phyloP scores from a whole-genome alignment of 1,140 invertebrate species.

The Drosophila sechellia region DNA sequence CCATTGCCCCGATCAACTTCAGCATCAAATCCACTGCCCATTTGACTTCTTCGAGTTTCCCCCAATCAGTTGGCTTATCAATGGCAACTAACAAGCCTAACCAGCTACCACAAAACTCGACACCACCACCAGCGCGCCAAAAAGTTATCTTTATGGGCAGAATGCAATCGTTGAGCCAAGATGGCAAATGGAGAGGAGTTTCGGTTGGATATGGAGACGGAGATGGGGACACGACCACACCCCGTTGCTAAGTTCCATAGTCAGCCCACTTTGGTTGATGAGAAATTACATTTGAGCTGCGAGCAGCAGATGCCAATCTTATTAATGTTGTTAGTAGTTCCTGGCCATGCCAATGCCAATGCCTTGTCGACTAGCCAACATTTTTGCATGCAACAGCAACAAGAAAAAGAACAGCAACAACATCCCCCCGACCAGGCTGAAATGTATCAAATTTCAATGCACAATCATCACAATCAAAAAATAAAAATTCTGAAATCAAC shows the following conservation, averaged over 20 bases:
- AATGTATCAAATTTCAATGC: slow-evolving; percentile 83
- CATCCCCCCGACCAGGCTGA: slow-evolving; percentile 41
- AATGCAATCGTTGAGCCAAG: slow-evolving; percentile 48
- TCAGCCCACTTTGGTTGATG: slow-evolving; percentile 78
- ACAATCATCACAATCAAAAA: slow-evolving; percentile 83
- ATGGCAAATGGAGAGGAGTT: slow-evolving; percentile 26
- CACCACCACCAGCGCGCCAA: slow-evolving; percentile 42
- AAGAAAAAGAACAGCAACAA: slow-evolving; percentile 30
- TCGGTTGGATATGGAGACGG: background rate
- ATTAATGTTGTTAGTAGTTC: slow-evolving; percentile 78
- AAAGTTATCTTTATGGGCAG: slow-evolving; percentile 68
- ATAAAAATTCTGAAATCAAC: slow-evolving; percentile 83
- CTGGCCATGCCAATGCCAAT: slow-evolving; percentile 52
- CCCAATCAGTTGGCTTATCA: slow-evolving; percentile 41
- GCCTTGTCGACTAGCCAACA: slow-evolving; percentile 81
- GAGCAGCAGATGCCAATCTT: slow-evolving; percentile 81
- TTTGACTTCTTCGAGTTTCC: slow-evolving; percentile 7
- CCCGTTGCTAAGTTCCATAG: slow-evolving; percentile 38
- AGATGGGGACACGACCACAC: slow-evolving; percentile 47
- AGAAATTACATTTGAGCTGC: slow-evolving; percentile 82
- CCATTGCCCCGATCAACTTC: background rate
- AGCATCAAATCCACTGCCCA: background rate
- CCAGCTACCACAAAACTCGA: slow-evolving; percentile 57
- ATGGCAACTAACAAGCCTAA: slow-evolving; percentile 55
- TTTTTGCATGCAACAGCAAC: slow-evolving; percentile 73